Conservation (phyloP, 2,888 invertebrate species). For the Microplitis deprimator region DNA sequence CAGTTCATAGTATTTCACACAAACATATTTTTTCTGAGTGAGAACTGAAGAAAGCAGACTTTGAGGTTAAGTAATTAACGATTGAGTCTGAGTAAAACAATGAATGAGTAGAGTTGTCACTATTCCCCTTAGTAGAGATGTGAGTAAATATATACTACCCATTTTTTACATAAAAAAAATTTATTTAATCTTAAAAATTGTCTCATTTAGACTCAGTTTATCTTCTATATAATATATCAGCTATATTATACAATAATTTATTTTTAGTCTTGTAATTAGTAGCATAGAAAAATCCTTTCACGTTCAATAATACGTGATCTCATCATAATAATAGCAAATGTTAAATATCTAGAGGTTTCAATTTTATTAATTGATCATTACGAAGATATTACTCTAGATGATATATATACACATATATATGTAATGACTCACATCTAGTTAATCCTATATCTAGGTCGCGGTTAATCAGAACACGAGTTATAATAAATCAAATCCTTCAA, state of each 20-base stretch:
- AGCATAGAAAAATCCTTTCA: background rate
- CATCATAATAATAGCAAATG: background rate
- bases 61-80: no score
- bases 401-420: background rate
- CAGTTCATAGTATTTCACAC: no score
- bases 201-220: no score
- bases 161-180: no score
- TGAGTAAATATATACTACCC: no score
- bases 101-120: no score
- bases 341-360: background rate
- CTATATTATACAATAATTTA: background rate
- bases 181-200: no score
- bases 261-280: background rate
- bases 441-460: background rate
- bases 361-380: background rate
- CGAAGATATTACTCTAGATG: background rate
- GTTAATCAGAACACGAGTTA: background rate
- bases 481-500: background rate
- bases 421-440: background rate
- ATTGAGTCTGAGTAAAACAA: no score
- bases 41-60: no score
- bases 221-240: no score
- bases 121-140: no score
- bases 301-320: background rate
- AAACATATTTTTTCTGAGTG: no score